A percentile compares a stretch with the other conserved stretches of the same genome.
These are phyloP conservation scores for Rhea americana DNA, from an alignment of 2,113 vertebrate species.

Conservation along the genomic window DNA sequence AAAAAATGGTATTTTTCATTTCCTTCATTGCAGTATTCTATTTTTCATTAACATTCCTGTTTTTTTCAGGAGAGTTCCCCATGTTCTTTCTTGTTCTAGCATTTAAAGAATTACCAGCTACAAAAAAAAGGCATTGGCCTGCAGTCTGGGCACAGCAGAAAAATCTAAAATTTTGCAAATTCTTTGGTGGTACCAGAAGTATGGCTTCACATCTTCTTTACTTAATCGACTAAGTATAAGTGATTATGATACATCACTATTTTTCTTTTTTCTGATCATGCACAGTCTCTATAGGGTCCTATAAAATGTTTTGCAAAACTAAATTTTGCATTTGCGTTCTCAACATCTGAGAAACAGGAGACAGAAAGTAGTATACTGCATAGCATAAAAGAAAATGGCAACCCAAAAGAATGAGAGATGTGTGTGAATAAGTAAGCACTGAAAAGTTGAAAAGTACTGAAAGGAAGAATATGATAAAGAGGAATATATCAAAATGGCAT, in stretches of 20 bases:
- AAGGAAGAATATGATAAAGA: slow-evolving; percentile 49
- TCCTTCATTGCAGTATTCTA: neutral
- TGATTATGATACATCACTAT: neutral
- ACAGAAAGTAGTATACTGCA: neutral
- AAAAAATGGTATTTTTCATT: neutral
- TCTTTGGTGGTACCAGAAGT: neutral
- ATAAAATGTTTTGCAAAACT: neutral
- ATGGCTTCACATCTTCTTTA: neutral
- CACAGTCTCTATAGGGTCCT: neutral
- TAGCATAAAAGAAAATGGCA: neutral
- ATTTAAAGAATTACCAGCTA: neutral
- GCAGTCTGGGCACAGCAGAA: neutral
- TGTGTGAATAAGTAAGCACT: neutral
- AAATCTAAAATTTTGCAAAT: neutral
- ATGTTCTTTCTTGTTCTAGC: neutral
- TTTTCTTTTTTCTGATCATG: neutral
- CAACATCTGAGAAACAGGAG: neutral
- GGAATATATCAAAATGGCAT: slow-evolving; percentile 5
- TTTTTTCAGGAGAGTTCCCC: neutral
- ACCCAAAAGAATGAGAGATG: neutral
- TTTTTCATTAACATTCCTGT: neutral
- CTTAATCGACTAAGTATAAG: neutral
- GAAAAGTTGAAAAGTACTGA: neutral
- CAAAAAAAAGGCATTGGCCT: neutral
- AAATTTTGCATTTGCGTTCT: neutral